Evolutionary conservation across 2,113 vertebrate species (phyloP).

Genomic region (Benitochromis conjunctus): DNA sequence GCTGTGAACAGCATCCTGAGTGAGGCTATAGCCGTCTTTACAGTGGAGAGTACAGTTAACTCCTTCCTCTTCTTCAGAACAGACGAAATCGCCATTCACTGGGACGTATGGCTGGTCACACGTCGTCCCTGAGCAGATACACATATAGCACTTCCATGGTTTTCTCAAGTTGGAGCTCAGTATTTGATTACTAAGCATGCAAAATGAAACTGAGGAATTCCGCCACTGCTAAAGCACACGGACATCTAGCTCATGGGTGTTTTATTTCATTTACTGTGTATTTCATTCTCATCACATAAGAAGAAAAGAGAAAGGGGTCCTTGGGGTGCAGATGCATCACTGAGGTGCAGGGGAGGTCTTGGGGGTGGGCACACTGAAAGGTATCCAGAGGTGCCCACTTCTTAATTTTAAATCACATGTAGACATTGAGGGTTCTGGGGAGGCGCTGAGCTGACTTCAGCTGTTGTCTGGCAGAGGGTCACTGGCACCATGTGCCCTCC

Average conservation of each 20-base stretch:
- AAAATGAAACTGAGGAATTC: not conserved
- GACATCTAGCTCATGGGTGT: not conserved
- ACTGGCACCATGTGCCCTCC: too few species aligned
- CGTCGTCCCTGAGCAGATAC: conserved; percentile 76
- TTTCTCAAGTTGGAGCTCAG: not conserved
- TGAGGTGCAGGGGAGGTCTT: not conserved
- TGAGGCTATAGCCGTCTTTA: conserved; percentile 87
- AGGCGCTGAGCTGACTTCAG: too few species aligned
- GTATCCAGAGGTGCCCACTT: too few species aligned
- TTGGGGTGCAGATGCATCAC: not conserved
- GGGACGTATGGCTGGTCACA: conserved; percentile 88
- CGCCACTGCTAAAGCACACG: not conserved
- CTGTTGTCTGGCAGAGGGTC: too few species aligned
- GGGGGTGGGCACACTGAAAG: too few species aligned
- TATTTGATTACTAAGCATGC: not conserved
- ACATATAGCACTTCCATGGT: rapidly evolving
- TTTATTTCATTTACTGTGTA: not conserved
- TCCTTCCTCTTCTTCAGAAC: conserved; percentile 77
- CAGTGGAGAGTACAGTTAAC: conserved; percentile 89
- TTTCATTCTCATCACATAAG: not conserved
- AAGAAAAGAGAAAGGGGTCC: not conserved
- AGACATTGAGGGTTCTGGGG: too few species aligned
- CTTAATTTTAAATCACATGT: too few species aligned
- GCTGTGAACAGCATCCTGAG: conserved; percentile 83
- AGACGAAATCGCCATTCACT: conserved; percentile 85